These are phyloP conservation scores for Chrysina gloriosa DNA, from an alignment of 2,888 invertebrate genomes.

Conservation along the genomic window DNA sequence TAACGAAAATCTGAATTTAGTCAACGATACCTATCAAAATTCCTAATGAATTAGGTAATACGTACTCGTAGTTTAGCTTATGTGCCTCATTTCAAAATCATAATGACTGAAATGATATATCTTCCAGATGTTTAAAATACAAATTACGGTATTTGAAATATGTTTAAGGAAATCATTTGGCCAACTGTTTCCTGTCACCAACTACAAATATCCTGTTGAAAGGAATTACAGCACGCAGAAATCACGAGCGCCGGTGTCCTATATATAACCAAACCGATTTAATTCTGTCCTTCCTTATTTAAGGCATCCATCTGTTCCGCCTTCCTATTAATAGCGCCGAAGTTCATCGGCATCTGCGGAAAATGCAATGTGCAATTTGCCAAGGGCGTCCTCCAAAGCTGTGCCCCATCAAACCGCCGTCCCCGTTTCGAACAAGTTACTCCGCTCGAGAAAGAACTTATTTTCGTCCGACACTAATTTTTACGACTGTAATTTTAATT, in stretches of 20 bases:
- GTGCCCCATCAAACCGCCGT: neutral
- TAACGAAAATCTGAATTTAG: no score
- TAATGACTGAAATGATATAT: no score
- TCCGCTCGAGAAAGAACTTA: neutral
- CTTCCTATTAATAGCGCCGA: constrained; percentile 33
- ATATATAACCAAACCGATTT: constrained; percentile 31
- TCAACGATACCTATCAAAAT: no score
- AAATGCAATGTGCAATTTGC: constrained; percentile 37
- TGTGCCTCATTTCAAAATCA: no score
- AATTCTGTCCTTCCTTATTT: constrained; percentile 34
- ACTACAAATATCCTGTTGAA: neutral
- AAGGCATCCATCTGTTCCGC: constrained; percentile 17
- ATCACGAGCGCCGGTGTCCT: neutral
- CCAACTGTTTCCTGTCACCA: neutral
- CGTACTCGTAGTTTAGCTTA: no score
- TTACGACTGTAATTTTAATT: neutral
- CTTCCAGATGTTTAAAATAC: neutral
- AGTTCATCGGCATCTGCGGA: constrained; percentile 39
- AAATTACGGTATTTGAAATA: neutral
- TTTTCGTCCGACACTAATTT: neutral
- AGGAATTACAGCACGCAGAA: neutral
- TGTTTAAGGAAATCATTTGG: neutral
- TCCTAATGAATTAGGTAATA: no score
- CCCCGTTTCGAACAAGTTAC: neutral
- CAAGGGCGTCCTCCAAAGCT: constrained; percentile 38